Percentiles rank a stretch among this genome's conserved stretches.
Evolutionary conservation across 2,113 vertebrate species (phyloP).

Genomic region (Malurus elegans): DNA sequence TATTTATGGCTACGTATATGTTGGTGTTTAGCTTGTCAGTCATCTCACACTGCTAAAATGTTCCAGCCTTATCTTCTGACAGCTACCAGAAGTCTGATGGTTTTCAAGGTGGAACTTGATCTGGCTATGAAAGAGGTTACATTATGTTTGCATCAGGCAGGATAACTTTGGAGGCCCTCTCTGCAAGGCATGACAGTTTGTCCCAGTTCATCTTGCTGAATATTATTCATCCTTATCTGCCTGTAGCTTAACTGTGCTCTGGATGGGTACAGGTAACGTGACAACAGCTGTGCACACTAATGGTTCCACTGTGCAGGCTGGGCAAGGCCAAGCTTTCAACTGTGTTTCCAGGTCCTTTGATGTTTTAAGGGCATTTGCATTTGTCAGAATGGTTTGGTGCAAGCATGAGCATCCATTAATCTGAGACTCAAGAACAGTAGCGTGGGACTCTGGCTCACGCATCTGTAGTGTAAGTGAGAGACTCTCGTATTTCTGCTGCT

Average conservation of each 20-base stretch:
- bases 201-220: background rate
- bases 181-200: background rate
- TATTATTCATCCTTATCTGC: background rate
- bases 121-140: background rate
- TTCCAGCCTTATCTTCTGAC: background rate
- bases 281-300: background rate
- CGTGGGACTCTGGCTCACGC: background rate
- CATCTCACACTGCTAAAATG: background rate
- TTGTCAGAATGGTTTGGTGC: constrained; percentile 35
- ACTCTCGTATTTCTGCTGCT: background rate
- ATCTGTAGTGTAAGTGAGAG: background rate
- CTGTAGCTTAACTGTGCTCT: background rate
- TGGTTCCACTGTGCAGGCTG: background rate
- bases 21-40: background rate
- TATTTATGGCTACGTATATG: background rate
- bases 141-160: background rate
- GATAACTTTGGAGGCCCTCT: background rate
- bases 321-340: constrained; percentile 26
- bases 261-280: background rate
- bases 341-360: constrained; percentile 21
- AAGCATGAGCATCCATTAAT: constrained; percentile 23
- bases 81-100: background rate
- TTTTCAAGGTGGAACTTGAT: background rate
- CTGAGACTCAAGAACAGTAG: background rate
- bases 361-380: constrained; percentile 49